These are phyloP conservation scores for Sycophila texana DNA, from an alignment of 2,888 invertebrate species.

Conservation along the genomic window DNA sequence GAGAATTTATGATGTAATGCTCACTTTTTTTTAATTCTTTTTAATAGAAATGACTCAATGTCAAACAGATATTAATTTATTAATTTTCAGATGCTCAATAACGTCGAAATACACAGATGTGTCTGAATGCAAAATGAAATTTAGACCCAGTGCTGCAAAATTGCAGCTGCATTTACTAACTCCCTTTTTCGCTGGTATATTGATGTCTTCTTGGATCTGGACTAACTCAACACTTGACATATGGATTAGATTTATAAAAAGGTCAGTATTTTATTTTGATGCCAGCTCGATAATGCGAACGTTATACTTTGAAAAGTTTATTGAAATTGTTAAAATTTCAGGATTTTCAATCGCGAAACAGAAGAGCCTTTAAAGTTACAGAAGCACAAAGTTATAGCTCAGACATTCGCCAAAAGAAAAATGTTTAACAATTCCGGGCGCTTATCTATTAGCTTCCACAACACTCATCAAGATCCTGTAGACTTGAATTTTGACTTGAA, in stretches of 20 bases:
- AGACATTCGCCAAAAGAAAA: constrained; percentile 91
- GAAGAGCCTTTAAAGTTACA: constrained; percentile 84
- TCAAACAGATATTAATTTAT: not conserved
- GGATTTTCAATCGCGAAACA: constrained; percentile 84
- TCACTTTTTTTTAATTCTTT: constrained; percentile 5
- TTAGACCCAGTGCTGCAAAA: constrained; percentile 88
- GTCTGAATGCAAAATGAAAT: constrained; percentile 81
- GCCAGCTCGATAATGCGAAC: not conserved
- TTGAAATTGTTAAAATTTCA: constrained; percentile 74
- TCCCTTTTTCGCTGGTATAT: constrained; percentile 89
- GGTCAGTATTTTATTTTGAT: constrained; percentile 77
- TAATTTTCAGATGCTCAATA: constrained; percentile 75
- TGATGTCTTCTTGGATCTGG: constrained; percentile 97
- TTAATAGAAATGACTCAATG: not conserved
- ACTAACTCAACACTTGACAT: constrained; percentile 88
- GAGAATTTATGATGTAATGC: constrained; percentile 88
- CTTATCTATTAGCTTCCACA: constrained; percentile 91
- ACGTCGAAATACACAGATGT: constrained; percentile 69
- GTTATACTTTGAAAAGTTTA: too few species aligned
- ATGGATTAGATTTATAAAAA: constrained; percentile 90
- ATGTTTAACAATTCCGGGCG: constrained; percentile 90
- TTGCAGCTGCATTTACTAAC: constrained; percentile 89
- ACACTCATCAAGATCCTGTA: constrained; percentile 93
- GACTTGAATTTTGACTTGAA: constrained; percentile 86
- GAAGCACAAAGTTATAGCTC: constrained; percentile 93